Conservation (phyloP, 2,888 invertebrate species). For the Microctonus aethiopoides region DNA sequence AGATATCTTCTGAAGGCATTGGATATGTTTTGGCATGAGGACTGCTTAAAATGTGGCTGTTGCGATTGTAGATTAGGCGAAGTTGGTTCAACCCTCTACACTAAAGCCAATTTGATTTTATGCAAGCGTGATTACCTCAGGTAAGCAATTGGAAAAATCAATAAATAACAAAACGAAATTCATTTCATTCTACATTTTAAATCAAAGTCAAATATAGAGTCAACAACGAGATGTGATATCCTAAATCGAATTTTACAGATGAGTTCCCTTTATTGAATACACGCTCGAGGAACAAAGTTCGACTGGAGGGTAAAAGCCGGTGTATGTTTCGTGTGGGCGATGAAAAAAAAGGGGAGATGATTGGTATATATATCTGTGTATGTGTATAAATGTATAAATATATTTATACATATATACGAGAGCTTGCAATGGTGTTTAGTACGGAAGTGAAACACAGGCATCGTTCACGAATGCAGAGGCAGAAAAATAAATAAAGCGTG, state of each 20-base stretch:
- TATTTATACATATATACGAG: constrained; percentile 1
- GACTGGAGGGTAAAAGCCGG: background rate
- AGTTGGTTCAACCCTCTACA: constrained; percentile 90
- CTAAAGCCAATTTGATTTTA: constrained; percentile 89
- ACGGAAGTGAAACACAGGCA: constrained; percentile 18
- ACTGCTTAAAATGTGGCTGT: constrained; percentile 91
- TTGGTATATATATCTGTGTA: constrained; percentile 18
- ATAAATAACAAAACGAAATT: constrained; percentile 15
- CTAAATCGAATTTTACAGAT: constrained; percentile 66
- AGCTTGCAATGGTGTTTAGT: constrained; percentile 11
- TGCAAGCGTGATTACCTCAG: constrained; percentile 94
- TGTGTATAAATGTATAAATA: background rate
- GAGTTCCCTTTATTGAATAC: constrained; percentile 65
- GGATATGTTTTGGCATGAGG: constrained; percentile 94
- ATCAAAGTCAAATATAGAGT: constrained; percentile 12
- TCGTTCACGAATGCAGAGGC: constrained; percentile 10
- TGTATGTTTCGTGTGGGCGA: background rate
- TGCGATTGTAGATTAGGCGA: constrained; percentile 94
- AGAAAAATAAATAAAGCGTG: constrained; percentile 63
- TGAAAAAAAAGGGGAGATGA: constrained; percentile 17
- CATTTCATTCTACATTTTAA: constrained; percentile 13
- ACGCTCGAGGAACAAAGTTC: constrained; percentile 48
- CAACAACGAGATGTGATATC: constrained; percentile 21
- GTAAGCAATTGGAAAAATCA: constrained; percentile 67
- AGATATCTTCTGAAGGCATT: constrained; percentile 81